Evolutionary conservation across 53 echinoderm and acorn worm species (phyloP), one percentile per base, ranked within the genome.

Genomic region (Hippasteria phrygiana): DNA sequence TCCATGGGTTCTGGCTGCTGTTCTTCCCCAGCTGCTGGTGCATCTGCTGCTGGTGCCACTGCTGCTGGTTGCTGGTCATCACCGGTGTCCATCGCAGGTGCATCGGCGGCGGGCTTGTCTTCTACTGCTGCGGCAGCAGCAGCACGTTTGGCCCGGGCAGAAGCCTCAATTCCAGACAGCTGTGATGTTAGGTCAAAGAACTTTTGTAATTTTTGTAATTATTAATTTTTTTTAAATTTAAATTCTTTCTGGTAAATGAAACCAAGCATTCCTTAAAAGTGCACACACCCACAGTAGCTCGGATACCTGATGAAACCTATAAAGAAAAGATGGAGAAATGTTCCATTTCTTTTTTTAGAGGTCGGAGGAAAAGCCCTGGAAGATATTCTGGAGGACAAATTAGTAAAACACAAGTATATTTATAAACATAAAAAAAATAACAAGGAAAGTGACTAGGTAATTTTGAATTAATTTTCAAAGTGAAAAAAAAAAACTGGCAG

Each of bases 81-180:
- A 14, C 85, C 87, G 6, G 93, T 86, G 38, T 93, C 90, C 93
- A 93, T 93, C 3, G 92, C 83, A 27, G 93, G 28, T 37, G 78
- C 93, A n/a, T 86, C 79, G 1, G 51, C 55, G 71, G 85, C 71
- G 16, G 70, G 70, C 36, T 69, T 71, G 26, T 69, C 85, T 37
- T 47, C 71, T 36, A 28, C 71, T 22, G 86, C 78, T 32, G 77
- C 90, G 22, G 85, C 54, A 18, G 77, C 54, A 18, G 77, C 86
- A 24, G 77, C 85, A 50, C 84, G 78, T 51, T 86, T 86, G 24
- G 78, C 69, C 26, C 92, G 71, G 4, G 83, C 72, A 33, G 85
- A 89, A 13, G 94, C 86, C 87, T 94, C 94, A 18, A 94, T 94
- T 9, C 94, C 94, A 80, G 92, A 79, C 63, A 94, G 87, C 94